Conservation (phyloP, 2,797 vertebrate species). For the Sebastes oblongus region DNA sequence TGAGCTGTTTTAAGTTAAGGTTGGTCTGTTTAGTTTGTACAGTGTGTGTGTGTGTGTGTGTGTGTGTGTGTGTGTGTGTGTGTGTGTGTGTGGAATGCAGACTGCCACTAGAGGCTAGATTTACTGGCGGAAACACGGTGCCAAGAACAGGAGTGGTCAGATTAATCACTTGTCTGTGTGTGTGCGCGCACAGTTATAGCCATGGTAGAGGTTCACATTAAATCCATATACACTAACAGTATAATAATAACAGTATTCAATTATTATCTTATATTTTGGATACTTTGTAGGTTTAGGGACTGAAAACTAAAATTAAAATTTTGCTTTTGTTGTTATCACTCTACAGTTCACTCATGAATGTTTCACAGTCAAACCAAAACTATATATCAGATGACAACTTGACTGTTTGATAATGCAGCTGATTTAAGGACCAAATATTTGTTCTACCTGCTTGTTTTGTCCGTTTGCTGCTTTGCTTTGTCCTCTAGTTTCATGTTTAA, state of each 20-base stretch:
- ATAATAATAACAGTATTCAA: background rate
- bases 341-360: background rate
- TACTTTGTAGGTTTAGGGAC: background rate
- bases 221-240: background rate
- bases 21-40: slow-evolving; percentile 31
- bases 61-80: slow-evolving; percentile 15
- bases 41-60: slow-evolving; percentile 20
- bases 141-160: slow-evolving; percentile 71
- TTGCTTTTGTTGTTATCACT: background rate
- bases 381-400: background rate
- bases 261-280: background rate
- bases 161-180: slow-evolving; percentile 62
- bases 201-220: slow-evolving; percentile 3
- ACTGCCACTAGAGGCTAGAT: slow-evolving; percentile 64
- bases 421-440: background rate
- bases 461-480: background rate
- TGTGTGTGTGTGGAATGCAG: slow-evolving; percentile 57
- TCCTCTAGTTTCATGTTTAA: background rate
- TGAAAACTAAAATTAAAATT: background rate
- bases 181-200: background rate
- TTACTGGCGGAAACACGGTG: slow-evolving; percentile 69
- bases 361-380: background rate
- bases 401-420: background rate
- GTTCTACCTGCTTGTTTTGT: background rate
- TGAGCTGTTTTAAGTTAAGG: background rate